Evolutionary conservation across 2,113 vertebrate genomes (phyloP).

Genomic region (Ceyx margarethae): DNA sequence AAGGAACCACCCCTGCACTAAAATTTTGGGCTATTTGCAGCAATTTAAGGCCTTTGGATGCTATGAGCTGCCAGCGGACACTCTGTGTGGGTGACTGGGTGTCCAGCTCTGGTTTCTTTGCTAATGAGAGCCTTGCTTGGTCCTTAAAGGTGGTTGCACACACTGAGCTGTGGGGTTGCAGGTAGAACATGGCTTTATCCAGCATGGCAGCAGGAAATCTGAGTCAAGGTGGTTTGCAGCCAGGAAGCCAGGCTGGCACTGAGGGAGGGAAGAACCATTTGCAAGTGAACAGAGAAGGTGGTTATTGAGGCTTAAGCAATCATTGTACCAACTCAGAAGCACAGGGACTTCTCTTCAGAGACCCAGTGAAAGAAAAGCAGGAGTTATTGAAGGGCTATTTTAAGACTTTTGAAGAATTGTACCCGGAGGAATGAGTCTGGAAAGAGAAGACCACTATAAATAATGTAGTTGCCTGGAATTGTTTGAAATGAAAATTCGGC

Average conservation of each 20-base stretch:
- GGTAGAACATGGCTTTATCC: not conserved
- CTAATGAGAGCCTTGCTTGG: not conserved
- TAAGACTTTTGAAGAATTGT: not conserved
- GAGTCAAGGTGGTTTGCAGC: not conserved
- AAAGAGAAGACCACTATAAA: not conserved
- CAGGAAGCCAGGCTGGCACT: not conserved
- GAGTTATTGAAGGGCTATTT: not conserved
- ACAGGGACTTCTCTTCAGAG: not conserved
- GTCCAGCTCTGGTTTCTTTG: not conserved
- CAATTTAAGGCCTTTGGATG: not conserved
- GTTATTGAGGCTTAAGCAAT: not conserved
- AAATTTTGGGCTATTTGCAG: not conserved
- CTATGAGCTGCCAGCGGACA: not conserved
- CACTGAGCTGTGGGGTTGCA: not conserved
- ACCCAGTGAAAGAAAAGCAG: not conserved
- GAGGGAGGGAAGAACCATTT: not conserved
- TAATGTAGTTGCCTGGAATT: not conserved
- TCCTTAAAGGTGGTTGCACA: not conserved
- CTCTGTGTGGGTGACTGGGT: not conserved
- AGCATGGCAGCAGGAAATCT: not conserved
- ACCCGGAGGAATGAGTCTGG: not conserved
- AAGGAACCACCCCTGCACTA: not conserved
- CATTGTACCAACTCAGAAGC: fast-evolving
- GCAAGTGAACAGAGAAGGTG: not conserved
- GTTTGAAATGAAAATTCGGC: slow-evolving; percentile 39